These are phyloP conservation scores for Dendrolimus kikuchii DNA, from an alignment of 1,140 invertebrate genomes.

Conservation along the genomic window DNA sequence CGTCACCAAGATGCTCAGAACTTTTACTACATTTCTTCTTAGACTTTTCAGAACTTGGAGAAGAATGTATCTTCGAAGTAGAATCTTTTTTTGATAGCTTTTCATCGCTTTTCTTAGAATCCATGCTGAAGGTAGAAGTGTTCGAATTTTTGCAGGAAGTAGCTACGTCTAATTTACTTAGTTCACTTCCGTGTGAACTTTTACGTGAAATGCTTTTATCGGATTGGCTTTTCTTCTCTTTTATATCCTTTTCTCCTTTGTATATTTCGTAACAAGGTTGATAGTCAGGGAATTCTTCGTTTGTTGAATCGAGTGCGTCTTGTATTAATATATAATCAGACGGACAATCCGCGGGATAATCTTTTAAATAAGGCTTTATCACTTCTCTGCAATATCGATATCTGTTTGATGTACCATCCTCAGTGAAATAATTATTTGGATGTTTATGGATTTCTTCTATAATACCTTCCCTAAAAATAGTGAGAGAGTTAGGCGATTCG, in stretches of 20 bases:
- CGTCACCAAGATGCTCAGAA: too few species aligned
- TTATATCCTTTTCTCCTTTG: conserved; percentile 6
- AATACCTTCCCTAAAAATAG: conserved; percentile 26
- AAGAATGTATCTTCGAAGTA: too few species aligned
- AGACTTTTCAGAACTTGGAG: too few species aligned
- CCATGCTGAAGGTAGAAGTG: too few species aligned
- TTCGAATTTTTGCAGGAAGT: too few species aligned
- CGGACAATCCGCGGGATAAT: conserved; percentile 16
- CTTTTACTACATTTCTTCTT: too few species aligned
- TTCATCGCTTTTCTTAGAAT: too few species aligned
- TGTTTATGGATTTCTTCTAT: conserved; percentile 20
- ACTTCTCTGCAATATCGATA: conserved; percentile 38
- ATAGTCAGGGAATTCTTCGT: conserved; percentile 22
- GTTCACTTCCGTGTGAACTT: too few species aligned
- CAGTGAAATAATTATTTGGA: neutral
- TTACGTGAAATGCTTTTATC: neutral
- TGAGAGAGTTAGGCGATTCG: conserved; percentile 16
- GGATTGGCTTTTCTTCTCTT: conserved; percentile 6
- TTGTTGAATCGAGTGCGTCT: conserved; percentile 12
- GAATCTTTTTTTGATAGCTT: too few species aligned
- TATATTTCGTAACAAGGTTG: conserved; percentile 17
- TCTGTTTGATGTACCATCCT: conserved; percentile 14
- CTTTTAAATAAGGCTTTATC: conserved; percentile 26
- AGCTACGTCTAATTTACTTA: too few species aligned
- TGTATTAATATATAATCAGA: conserved; percentile 18